These are phyloP conservation scores for Regulus satrapa DNA, from an alignment of 2,113 vertebrate genomes.

Conservation along the genomic window DNA sequence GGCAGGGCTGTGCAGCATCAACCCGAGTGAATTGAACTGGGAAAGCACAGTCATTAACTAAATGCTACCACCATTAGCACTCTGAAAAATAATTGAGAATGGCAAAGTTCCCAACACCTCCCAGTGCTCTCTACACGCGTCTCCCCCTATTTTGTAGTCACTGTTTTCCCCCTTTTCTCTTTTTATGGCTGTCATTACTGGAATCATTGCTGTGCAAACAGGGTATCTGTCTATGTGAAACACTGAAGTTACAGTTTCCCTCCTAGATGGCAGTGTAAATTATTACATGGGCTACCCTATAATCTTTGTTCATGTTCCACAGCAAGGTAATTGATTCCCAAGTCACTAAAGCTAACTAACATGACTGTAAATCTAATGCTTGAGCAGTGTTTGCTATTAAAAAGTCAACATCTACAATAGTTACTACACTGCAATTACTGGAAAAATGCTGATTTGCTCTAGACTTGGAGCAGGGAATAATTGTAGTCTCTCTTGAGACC, in stretches of 20 bases:
- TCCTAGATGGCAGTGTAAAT: constrained; percentile 35
- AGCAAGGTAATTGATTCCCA: constrained; percentile 55
- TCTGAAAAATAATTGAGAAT: neutral
- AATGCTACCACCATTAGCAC: neutral
- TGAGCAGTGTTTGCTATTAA: constrained; percentile 43
- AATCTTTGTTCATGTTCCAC: constrained; percentile 43
- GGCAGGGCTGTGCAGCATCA: neutral
- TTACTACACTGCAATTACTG: constrained; percentile 35
- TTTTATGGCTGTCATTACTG: constrained; percentile 1
- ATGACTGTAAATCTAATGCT: constrained; percentile 35
- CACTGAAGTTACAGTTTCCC: neutral
- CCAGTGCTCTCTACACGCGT: neutral
- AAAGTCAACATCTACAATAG: constrained; percentile 50
- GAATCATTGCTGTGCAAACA: constrained; percentile 9
- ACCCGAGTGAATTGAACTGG: neutral
- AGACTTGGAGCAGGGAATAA: constrained; percentile 15
- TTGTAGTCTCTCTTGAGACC: constrained; percentile 21
- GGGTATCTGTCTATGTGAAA: neutral
- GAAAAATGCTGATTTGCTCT: constrained; percentile 25
- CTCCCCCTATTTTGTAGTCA: neutral
- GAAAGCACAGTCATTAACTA: neutral
- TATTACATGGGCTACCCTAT: constrained; percentile 26
- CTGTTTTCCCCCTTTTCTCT: neutral
- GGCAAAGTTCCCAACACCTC: neutral
- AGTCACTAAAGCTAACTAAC: constrained; percentile 56